These are phyloP conservation scores for Nyctibius grandis DNA, from an alignment of 2,797 vertebrate genomes.

Conservation along the genomic window DNA sequence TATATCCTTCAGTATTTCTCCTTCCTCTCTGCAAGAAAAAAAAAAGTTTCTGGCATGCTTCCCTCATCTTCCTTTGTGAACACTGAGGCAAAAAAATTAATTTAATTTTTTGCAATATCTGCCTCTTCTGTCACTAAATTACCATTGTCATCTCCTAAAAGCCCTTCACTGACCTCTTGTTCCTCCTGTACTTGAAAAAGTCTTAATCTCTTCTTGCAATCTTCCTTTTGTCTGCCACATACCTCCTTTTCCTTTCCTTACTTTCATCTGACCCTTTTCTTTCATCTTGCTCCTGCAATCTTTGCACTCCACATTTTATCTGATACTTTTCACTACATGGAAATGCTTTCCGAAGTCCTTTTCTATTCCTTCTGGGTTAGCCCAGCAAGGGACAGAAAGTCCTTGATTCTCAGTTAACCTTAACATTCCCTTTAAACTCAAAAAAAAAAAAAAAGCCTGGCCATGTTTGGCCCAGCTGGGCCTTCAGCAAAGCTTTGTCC, in stretches of 20 bases:
- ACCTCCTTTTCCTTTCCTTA: constrained; percentile 24
- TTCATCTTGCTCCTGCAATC: constrained; percentile 45
- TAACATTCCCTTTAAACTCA: neutral
- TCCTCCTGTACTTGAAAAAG: constrained; percentile 59
- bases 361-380: neutral
- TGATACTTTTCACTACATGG: neutral
- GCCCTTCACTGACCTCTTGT: constrained; percentile 53
- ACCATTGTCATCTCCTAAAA: constrained; percentile 56
- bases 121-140: constrained; percentile 54
- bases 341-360: constrained; percentile 13
- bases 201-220: constrained; percentile 64
- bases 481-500: neutral
- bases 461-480: neutral
- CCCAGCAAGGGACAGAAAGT: neutral
- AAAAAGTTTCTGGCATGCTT: constrained; percentile 1
- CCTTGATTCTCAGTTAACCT: neutral
- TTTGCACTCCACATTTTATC: constrained; percentile 24
- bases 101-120: constrained; percentile 50
- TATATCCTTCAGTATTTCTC: constrained; percentile 42
- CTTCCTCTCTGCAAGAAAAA: constrained; percentile 6
- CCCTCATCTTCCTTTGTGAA: constrained; percentile 48
- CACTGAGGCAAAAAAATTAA: constrained; percentile 26
- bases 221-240: constrained; percentile 46
- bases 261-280: constrained; percentile 25
- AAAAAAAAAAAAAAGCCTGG: neutral